Evolutionary conservation across 2,888 invertebrate species (phyloP).

Genomic region (Electrophaes corylata): DNA sequence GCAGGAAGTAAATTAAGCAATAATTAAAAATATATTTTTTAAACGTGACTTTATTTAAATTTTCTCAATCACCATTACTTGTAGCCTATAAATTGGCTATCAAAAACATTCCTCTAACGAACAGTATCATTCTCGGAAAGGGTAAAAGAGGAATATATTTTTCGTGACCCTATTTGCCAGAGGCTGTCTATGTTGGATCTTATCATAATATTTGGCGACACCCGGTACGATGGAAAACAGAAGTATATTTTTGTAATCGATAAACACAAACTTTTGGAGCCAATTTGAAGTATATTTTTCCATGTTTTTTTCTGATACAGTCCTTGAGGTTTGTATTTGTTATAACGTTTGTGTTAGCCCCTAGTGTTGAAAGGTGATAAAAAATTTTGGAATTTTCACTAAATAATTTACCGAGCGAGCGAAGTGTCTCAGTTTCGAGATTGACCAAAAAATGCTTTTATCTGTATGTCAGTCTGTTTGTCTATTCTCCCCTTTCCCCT

Average conservation of each 20-base stretch:
- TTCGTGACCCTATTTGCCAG: not conserved
- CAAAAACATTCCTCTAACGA: slow-evolving; percentile 1
- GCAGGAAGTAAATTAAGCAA: not conserved
- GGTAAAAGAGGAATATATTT: not conserved
- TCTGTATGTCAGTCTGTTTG: too few relatives aligned
- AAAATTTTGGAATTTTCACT: too few relatives aligned
- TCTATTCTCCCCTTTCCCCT: too few relatives aligned
- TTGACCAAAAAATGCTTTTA: too few relatives aligned
- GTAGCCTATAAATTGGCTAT: not conserved
- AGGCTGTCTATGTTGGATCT: slow-evolving; percentile 1
- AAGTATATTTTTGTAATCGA: slow-evolving; percentile 9
- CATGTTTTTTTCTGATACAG: too few relatives aligned
- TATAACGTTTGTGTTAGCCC: too few relatives aligned
- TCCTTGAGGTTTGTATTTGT: too few relatives aligned
- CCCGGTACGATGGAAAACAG: not conserved
- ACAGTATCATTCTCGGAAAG: slow-evolving; percentile 1
- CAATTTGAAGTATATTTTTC: not conserved
- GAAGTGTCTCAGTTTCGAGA: too few relatives aligned
- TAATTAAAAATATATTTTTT: not conserved
- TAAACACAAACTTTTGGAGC: not conserved
- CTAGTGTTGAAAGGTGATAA: too few relatives aligned
- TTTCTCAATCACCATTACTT: not conserved
- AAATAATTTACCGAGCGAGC: too few relatives aligned
- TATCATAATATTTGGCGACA: slow-evolving; percentile 20
- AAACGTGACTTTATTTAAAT: not conserved